Percentiles rank a stretch among this genome's conserved stretches.
Conservation (phyloP, 2,113 vertebrate species). For the Pachypanchax playfairii region DNA sequence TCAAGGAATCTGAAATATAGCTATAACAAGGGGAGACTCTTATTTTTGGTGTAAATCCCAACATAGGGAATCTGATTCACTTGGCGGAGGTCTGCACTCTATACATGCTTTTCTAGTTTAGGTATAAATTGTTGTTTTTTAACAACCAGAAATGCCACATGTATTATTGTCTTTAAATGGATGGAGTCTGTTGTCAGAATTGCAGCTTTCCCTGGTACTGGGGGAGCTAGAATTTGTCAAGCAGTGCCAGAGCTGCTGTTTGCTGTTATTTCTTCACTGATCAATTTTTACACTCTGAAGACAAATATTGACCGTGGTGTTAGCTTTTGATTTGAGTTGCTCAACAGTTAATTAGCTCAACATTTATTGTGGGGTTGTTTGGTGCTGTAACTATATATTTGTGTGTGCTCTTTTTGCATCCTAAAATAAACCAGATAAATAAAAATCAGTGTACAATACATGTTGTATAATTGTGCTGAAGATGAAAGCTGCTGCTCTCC, state of each 20-base stretch:
- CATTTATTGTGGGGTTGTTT: constrained; percentile 14
- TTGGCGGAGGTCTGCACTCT: no score
- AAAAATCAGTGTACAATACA: constrained; percentile 17
- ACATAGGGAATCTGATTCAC: no score
- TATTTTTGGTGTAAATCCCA: no score
- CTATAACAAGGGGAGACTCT: no score
- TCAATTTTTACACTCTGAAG: constrained; percentile 34
- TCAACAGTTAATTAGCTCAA: constrained; percentile 28
- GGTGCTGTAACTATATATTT: constrained; percentile 14
- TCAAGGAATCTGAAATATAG: no score
- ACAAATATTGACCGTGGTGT: constrained; percentile 55
- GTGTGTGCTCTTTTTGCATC: constrained; percentile 9
- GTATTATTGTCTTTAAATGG: no score
- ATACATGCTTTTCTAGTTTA: no score
- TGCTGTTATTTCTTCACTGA: constrained; percentile 52
- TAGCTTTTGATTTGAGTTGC: constrained; percentile 44
- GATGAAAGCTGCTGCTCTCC: constrained; percentile 9
- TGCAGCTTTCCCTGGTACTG: no score
- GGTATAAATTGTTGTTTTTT: no score
- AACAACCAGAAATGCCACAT: no score
- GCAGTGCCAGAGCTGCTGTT: constrained; percentile 20
- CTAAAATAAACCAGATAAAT: constrained; percentile 23
- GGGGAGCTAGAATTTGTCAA: no score
- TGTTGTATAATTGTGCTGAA: not conserved
- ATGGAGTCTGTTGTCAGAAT: no score